These are phyloP conservation scores for Scopus umbretta DNA, from an alignment of 2,113 vertebrate species.

Conservation along the genomic window DNA sequence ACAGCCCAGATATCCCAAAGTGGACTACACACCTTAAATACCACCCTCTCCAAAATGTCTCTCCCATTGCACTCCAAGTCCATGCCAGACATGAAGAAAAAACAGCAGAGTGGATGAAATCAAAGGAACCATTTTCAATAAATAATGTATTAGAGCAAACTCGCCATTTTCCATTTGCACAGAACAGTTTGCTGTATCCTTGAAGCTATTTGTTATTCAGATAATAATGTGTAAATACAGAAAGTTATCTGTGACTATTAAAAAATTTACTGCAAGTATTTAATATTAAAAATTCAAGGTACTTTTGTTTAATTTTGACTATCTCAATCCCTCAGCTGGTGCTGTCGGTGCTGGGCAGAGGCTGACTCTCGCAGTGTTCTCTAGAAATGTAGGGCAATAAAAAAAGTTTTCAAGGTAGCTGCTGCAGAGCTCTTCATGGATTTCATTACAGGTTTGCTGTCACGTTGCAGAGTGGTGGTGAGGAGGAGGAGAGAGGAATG, in stretches of 20 bases:
- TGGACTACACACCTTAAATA: neutral
- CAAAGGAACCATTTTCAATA: conserved; percentile 1
- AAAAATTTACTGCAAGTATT: neutral
- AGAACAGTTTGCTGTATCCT: neutral
- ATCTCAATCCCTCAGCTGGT: neutral
- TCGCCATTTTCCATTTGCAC: neutral
- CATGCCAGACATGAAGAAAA: neutral
- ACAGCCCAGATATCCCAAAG: neutral
- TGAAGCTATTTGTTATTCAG: conserved; percentile 41
- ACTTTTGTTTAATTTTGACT: neutral
- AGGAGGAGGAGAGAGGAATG: conserved; percentile 3
- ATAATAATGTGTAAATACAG: conserved; percentile 10
- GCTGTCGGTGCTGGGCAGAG: neutral
- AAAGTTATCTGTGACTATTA: neutral
- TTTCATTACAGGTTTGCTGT: conserved; percentile 42
- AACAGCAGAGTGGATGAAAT: neutral
- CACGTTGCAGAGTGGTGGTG: neutral
- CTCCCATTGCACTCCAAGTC: neutral
- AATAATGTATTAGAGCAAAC: neutral
- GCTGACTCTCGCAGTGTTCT: neutral
- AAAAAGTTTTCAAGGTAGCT: conserved; percentile 43
- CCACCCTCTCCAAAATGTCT: neutral
- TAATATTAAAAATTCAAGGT: neutral
- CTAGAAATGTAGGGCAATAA: conserved; percentile 33
- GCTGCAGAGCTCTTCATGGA: neutral